Percentiles rank a stretch among this genome's conserved stretches.
These are phyloP conservation scores for Sturnus vulgaris DNA, from an alignment of 2,113 vertebrate species.

Conservation along the genomic window DNA sequence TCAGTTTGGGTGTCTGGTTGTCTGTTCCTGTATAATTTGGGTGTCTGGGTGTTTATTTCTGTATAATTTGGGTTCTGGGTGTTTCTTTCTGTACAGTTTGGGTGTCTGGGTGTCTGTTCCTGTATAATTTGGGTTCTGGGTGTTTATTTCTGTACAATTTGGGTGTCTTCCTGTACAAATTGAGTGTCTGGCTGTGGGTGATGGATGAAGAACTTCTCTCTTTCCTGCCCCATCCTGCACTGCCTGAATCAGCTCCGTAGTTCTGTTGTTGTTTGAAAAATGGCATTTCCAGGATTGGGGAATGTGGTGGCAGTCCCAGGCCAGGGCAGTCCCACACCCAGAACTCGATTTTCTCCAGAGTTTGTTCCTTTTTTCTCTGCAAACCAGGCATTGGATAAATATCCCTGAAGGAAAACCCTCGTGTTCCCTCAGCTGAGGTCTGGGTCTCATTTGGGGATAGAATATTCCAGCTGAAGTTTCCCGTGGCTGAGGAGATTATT, in stretches of 20 bases:
- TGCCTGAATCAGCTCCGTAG: accelerated
- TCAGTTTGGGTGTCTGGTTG: too few relatives aligned
- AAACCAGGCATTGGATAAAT: accelerated
- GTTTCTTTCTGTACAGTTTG: neutral
- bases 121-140: neutral
- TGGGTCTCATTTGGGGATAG: neutral
- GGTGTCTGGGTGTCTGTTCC: neutral
- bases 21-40: too few relatives aligned
- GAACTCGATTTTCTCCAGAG: accelerated
- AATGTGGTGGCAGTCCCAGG: neutral
- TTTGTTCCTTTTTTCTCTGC: neutral
- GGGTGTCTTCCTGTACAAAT: neutral
- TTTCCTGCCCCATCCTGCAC: neutral
- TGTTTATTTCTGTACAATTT: neutral
- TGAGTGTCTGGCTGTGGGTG: neutral
- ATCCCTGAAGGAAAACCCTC: neutral
- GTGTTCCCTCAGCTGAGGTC: neutral
- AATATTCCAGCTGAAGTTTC: neutral
- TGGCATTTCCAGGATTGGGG: neutral
- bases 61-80: neutral
- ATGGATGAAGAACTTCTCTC: neutral
- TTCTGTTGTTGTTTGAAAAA: neutral
- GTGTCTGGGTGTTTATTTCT: neutral
- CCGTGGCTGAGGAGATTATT: neutral
- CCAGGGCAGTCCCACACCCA: neutral